Evolutionary conservation across 2,113 vertebrate genomes (phyloP).

Genomic region (Sorex araneus): DNA sequence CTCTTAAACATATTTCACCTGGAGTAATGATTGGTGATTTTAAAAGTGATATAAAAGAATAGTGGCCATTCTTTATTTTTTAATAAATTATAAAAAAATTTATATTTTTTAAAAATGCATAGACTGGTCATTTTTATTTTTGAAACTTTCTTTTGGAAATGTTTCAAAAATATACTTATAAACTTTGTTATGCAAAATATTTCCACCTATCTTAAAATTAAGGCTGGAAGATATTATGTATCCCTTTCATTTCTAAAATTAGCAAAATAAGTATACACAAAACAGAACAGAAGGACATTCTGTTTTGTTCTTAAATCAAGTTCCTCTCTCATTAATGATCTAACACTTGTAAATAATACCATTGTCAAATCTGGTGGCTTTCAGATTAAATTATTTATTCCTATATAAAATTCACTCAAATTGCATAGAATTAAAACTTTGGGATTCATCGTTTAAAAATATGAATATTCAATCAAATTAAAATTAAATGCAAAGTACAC

Average conservation of each 20-base stretch:
- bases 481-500: constrained; percentile 18
- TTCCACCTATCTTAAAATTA: constrained; percentile 55
- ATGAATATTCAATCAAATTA: not conserved
- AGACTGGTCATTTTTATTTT: not conserved
- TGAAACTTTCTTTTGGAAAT: constrained; percentile 52
- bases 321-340: not conserved
- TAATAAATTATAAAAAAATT: too few relatives aligned
- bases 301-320: constrained; percentile 46
- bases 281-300: not conserved
- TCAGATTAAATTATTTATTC: not conserved
- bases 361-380: constrained; percentile 29
- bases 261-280: not conserved
- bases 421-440: constrained; percentile 16
- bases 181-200: not conserved
- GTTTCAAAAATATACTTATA: constrained; percentile 14
- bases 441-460: constrained; percentile 47
- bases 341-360: constrained; percentile 28
- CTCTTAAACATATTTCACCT: constrained; percentile 40
- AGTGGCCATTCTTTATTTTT: not conserved
- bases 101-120: not conserved
- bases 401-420: not conserved
- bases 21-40: not conserved
- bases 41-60: not conserved
- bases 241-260: too few relatives aligned
- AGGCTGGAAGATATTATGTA: not conserved